Evolutionary conservation across 1,140 invertebrate genomes (phyloP).

Genomic region (Drosophila elegans): DNA sequence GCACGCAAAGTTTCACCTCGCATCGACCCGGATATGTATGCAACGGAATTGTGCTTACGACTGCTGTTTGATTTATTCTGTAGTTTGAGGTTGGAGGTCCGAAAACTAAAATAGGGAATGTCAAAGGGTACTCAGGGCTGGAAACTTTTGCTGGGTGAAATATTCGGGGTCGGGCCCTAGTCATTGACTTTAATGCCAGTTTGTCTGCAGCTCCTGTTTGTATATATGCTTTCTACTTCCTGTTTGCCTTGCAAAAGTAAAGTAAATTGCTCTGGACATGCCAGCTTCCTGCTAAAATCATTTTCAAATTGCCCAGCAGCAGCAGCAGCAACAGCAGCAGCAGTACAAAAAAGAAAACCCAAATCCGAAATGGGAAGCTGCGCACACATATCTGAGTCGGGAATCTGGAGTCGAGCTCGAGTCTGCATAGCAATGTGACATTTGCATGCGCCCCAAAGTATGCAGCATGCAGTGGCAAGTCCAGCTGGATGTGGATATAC

Average conservation of each 20-base stretch:
- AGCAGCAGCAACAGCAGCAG: not conserved
- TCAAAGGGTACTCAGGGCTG: slow-evolving; percentile 15
- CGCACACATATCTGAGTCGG: slow-evolving; percentile 20
- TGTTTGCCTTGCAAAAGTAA: slow-evolving; percentile 65
- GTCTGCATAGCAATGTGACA: slow-evolving; percentile 70
- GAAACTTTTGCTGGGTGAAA: slow-evolving; percentile 1
- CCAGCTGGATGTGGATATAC: slow-evolving; percentile 20
- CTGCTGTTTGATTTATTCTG: slow-evolving; percentile 10
- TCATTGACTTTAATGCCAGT: slow-evolving; percentile 45
- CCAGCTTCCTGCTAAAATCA: slow-evolving; percentile 74
- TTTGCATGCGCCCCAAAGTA: slow-evolving; percentile 76
- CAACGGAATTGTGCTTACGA: slow-evolving; percentile 11
- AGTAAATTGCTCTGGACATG: slow-evolving; percentile 73
- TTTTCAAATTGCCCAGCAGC: slow-evolving; percentile 59
- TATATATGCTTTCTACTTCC: slow-evolving; percentile 56
- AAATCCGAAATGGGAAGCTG: slow-evolving; percentile 30
- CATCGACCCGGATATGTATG: slow-evolving; percentile 41
- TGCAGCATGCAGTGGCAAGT: slow-evolving; percentile 65
- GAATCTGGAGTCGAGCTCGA: slow-evolving; percentile 27
- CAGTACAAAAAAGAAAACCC: slow-evolving; percentile 30
- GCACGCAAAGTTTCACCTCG: slow-evolving; percentile 53
- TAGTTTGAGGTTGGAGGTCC: not conserved
- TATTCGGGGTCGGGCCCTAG: slow-evolving; percentile 28
- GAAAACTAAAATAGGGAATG: slow-evolving; percentile 3
- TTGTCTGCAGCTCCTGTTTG: slow-evolving; percentile 30